A percentile compares a stretch with the other conserved stretches of the same genome.
Evolutionary conservation across 1,140 invertebrate genomes (phyloP).

Genomic region (Platorchestia sp.): DNA sequence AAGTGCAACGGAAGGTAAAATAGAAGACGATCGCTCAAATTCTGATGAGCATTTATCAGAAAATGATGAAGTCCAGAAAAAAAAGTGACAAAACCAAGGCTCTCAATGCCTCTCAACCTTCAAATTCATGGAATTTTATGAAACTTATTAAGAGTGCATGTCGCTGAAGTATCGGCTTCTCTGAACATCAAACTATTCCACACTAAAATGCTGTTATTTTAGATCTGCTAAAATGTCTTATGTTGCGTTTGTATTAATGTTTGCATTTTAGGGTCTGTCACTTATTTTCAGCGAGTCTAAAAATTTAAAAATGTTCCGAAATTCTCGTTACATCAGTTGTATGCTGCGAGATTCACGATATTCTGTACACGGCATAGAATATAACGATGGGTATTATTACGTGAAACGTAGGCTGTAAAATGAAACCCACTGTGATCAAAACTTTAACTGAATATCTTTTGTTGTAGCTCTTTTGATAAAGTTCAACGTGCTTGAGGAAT

Average conservation of each 20-base stretch:
- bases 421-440: background rate
- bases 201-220: background rate
- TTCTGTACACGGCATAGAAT: background rate
- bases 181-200: background rate
- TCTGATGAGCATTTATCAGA: conserved; percentile 49
- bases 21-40: conserved; percentile 65
- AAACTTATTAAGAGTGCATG: background rate
- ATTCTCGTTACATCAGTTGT: background rate
- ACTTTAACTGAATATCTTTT: background rate
- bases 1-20: conserved; percentile 60
- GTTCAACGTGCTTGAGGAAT: background rate
- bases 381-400: background rate
- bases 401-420: background rate
- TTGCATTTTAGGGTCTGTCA: background rate
- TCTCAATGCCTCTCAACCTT: background rate
- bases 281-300: background rate
- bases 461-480: background rate
- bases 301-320: background rate
- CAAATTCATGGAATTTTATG: background rate
- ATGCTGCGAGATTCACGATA: background rate
- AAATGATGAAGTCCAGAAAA: background rate
- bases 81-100: background rate
- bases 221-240: background rate
- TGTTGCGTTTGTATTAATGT: background rate
- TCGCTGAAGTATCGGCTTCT: background rate